Percentiles rank a stretch among this genome's conserved stretches.
Evolutionary conservation across 2,113 vertebrate species (phyloP).

Genomic region (Ptilonorhynchus violaceus): DNA sequence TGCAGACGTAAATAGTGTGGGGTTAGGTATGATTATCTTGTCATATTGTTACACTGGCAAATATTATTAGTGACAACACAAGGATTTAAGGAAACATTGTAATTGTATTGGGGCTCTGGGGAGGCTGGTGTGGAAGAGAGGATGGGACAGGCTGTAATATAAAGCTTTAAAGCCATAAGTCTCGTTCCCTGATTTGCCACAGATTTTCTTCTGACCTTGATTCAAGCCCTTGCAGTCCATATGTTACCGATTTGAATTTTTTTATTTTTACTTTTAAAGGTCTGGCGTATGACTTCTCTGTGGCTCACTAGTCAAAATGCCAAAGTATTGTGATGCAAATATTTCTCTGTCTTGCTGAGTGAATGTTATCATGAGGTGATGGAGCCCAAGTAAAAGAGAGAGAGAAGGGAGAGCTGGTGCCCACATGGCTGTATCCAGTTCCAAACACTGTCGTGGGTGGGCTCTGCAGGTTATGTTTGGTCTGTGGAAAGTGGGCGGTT

Average conservation of each 20-base stretch:
- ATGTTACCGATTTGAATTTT: neutral
- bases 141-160: neutral
- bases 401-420: neutral
- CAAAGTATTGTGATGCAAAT: neutral
- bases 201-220: slow-evolving; percentile 15
- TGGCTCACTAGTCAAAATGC: neutral
- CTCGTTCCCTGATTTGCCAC: neutral
- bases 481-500: neutral
- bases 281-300: neutral
- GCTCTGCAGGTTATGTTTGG: neutral
- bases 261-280: neutral
- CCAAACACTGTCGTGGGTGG: neutral
- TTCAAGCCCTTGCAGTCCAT: neutral
- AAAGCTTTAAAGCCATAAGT: neutral
- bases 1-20: neutral
- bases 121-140: fast-evolving
- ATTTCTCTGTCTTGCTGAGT: neutral
- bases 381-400: neutral
- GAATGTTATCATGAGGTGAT: neutral
- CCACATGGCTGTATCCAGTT: neutral
- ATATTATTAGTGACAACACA: neutral
- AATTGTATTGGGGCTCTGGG: neutral
- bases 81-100: neutral
- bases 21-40: neutral
- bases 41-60: neutral